Conservation (phyloP, 2,113 vertebrate genomes). For the Potamarius usumacintae region DNA sequence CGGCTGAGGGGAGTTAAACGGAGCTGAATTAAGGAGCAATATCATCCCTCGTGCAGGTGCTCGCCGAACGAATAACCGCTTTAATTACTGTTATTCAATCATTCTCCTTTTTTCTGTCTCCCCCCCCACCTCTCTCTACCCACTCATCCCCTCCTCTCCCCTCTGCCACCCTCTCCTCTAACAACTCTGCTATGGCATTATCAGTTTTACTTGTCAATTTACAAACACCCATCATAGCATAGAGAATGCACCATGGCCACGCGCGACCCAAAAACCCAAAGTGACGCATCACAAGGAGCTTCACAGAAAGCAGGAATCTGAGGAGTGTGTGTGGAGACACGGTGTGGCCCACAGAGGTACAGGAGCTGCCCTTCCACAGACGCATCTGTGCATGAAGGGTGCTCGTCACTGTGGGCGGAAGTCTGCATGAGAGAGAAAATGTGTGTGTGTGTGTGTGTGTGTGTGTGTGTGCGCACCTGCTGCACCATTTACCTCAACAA, state of each 20-base stretch:
- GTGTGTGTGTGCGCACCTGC: conserved; percentile 94
- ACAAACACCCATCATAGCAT: conserved; percentile 86
- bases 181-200: conserved; percentile 89
- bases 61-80: conserved; percentile 97
- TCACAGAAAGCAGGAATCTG: conserved; percentile 28
- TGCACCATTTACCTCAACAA: conserved; percentile 84
- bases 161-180: conserved; percentile 22
- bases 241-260: conserved; percentile 68
- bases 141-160: conserved; percentile 66
- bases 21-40: conserved; percentile 81
- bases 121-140: conserved; percentile 53
- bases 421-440: conserved; percentile 76
- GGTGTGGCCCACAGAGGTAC: conserved; percentile 70
- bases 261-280: conserved; percentile 45
- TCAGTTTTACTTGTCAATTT: conserved; percentile 91
- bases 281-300: conserved; percentile 59
- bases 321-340: conserved; percentile 81
- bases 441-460: conserved; percentile 74
- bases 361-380: conserved; percentile 81
- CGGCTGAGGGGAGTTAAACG: conserved; percentile 79
- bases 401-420: conserved; percentile 78
- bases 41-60: conserved; percentile 90
- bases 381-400: conserved; percentile 93
- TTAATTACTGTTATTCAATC: conserved; percentile 99
- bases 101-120: conserved; percentile 82